Evolutionary conservation across 2,797 vertebrate genomes (phyloP).

Genomic region (Epinephelus malabaricus): DNA sequence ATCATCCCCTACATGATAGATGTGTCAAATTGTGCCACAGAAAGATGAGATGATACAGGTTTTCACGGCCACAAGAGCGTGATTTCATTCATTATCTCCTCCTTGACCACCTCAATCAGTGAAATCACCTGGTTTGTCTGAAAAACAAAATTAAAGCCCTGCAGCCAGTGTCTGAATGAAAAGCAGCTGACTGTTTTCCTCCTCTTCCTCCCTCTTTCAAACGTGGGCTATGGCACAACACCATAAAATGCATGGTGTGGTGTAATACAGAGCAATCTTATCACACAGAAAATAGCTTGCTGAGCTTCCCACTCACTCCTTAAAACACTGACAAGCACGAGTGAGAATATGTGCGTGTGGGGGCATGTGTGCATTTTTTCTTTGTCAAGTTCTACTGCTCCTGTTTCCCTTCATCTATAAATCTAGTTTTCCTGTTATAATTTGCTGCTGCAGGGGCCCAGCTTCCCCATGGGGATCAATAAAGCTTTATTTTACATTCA

Average conservation of each 20-base stretch:
- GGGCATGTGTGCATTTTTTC: conserved; percentile 22
- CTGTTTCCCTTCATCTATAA: conserved; percentile 20
- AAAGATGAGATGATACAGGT: background rate
- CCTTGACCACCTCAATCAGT: background rate
- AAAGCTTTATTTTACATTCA: conserved; percentile 16
- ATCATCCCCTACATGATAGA: background rate
- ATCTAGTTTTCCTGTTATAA: conserved; percentile 8
- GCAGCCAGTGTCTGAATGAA: conserved; percentile 7
- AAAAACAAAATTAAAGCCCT: conserved; percentile 21
- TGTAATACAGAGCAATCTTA: conserved; percentile 12
- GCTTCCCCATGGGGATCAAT: conserved; percentile 12
- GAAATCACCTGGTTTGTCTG: conserved; percentile 18
- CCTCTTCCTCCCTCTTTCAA: background rate
- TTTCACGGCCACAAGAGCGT: background rate
- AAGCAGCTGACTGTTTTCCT: background rate
- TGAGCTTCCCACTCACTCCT: conserved; percentile 39
- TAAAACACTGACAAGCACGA: conserved; percentile 27
- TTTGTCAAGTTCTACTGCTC: conserved; percentile 24
- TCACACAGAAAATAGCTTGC: conserved; percentile 20
- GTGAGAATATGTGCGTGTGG: conserved; percentile 12
- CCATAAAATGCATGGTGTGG: conserved; percentile 6
- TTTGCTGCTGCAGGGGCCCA: background rate
- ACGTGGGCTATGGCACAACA: conserved; percentile 14
- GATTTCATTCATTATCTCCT: conserved; percentile 18
- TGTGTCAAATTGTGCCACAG: conserved; percentile 8